Base-by-base conservation (phyloP, 1,140 invertebrate genomes). In the Lordiphosa stackelbergi region DNA sequence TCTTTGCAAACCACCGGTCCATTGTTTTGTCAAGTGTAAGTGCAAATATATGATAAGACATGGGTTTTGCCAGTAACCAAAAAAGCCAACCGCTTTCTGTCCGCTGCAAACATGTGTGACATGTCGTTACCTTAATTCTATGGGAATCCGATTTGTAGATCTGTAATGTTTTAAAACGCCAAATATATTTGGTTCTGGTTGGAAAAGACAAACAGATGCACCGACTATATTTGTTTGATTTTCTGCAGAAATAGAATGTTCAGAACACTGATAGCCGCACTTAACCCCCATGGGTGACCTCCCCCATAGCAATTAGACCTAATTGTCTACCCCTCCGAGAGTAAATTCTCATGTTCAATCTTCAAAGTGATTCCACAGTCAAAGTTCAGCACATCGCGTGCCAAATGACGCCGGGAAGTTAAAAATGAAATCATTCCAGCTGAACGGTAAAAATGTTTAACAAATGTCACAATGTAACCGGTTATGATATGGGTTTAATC, bases 401-500 rank as follows among this genome's bases (percentile, higher is more conserved):
- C 22, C 13, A 51, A 0, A 7, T 5, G 28, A 8, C 28, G 7
- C 7, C 7, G 28, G 7, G 38, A 58, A 59, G 38, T 52, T 52
- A 13, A 24, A 52, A 37, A 12, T 41, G 59, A 43, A 10, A 36
- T 49, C 13, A 47, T 22, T 43, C 43, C 19, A 19, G 11, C 12
- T 16, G 41, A 75, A 66, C 58, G 51, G 53, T 73, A 70, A 65
- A 47, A 42, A 59, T 53, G 22, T 16, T 51, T 42, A 47, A 31
- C 37, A 36, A 47, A 65, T 65, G 58, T 69, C 56, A 55, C 60
- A 56, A 59, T 45, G 51, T 3, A 81, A 79, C 75, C 71, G 77
- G 75, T 81, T 79, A 37, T 24, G 11, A 19, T 41, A 40, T 43
- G 59, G 22, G 35, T 38, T 51, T 7, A 22, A 16, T 51, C 43